Percentiles rank a stretch among this genome's conserved stretches.
These are phyloP conservation scores for Oncopodura yosiiana DNA, from an alignment of 1,140 invertebrate species.

Conservation along the genomic window DNA sequence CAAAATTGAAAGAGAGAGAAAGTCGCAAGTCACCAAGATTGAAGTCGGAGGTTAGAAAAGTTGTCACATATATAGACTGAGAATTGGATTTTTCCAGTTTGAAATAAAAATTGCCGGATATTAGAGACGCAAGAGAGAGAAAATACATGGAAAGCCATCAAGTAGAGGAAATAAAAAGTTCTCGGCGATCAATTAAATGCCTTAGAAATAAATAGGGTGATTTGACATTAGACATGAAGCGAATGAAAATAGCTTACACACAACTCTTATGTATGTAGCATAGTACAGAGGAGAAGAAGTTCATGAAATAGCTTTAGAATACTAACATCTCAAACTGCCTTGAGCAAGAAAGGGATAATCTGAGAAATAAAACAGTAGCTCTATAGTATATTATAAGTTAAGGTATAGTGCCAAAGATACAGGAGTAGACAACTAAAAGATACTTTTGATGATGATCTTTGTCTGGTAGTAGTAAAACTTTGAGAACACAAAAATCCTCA, in stretches of 20 bases:
- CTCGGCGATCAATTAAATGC: slow-evolving; percentile 25
- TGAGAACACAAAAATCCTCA: too few relatives aligned
- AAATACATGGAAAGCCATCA: neutral
- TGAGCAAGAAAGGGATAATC: neutral
- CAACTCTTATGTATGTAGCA: slow-evolving; percentile 8
- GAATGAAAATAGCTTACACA: slow-evolving; percentile 6
- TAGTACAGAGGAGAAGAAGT: too few relatives aligned
- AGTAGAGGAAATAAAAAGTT: slow-evolving; percentile 14
- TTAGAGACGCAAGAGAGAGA: neutral
- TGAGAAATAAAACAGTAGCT: too few relatives aligned
- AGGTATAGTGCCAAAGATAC: neutral
- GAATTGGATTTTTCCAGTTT: neutral
- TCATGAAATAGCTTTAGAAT: too few relatives aligned
- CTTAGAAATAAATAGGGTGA: slow-evolving; percentile 24
- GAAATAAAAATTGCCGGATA: neutral
- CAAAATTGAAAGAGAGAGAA: neutral
- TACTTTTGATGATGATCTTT: neutral
- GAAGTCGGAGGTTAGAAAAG: neutral
- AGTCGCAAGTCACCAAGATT: neutral
- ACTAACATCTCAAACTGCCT: neutral
- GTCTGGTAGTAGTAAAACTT: too few relatives aligned
- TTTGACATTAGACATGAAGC: slow-evolving; percentile 19
- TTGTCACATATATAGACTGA: neutral
- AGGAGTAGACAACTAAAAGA: neutral
- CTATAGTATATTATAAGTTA: neutral